Conservation (phyloP, 2,888 invertebrate genomes). For the Entomobrya multifasciata region DNA sequence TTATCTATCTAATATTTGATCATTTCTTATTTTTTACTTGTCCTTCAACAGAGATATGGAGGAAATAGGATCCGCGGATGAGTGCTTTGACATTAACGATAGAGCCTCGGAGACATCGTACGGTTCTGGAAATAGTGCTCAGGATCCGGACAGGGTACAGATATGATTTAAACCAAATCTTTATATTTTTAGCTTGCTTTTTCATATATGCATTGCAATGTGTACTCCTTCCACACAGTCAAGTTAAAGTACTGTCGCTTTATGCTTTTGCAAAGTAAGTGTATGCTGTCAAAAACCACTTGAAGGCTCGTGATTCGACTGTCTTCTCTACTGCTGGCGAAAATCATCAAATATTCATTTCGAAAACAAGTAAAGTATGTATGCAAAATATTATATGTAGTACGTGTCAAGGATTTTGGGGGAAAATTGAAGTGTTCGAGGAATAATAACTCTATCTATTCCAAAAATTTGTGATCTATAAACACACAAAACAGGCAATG, state of each 20-base stretch:
- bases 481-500: too few relatives aligned
- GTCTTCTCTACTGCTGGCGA: too few relatives aligned
- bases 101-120: conserved; percentile 94
- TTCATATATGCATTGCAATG: background rate
- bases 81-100: conserved; percentile 92
- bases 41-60: conserved; percentile 84
- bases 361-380: background rate
- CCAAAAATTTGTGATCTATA: too few relatives aligned
- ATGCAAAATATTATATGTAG: background rate
- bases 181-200: background rate
- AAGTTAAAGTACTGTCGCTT: background rate
- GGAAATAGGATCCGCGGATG: conserved; percentile 90
- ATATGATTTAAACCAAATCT: conserved; percentile 4
- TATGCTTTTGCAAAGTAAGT: background rate
- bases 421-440: conserved; percentile 25
- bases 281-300: conserved; percentile 26
- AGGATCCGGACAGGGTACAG: conserved; percentile 74
- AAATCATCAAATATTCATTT: conserved; percentile 29
- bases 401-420: conserved; percentile 22
- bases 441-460: conserved; percentile 10
- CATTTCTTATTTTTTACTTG: background rate
- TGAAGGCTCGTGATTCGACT: background rate
- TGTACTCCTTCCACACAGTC: background rate
- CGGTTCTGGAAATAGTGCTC: conserved; percentile 92
- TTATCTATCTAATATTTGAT: background rate